phyloP scores from a whole-genome alignment of 1,140 invertebrate genomes.

The Potamilus streckersoni region DNA sequence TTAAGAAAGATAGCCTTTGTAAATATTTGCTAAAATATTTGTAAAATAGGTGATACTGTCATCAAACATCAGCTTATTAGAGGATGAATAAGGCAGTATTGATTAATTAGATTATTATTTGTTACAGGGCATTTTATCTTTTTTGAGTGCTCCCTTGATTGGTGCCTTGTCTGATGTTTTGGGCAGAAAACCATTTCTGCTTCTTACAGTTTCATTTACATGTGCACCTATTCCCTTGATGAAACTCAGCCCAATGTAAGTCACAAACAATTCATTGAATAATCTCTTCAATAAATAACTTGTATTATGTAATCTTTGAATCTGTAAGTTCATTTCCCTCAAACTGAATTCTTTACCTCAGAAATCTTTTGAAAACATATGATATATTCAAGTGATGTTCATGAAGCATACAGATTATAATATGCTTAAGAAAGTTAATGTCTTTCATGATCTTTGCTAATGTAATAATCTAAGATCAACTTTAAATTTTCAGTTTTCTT shows the following conservation, averaged over 20 bases:
- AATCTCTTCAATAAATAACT: too few species aligned
- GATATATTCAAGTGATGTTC: too few species aligned
- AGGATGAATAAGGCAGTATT: neutral
- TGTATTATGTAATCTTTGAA: too few species aligned
- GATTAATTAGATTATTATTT: conserved; percentile 3
- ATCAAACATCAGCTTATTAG: neutral
- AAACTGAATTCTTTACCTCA: too few species aligned
- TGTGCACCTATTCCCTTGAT: conserved; percentile 99
- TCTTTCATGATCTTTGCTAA: too few species aligned
- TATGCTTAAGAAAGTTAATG: too few species aligned
- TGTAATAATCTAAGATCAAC: too few species aligned
- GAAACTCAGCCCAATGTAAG: conserved; percentile 96
- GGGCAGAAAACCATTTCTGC: conserved; percentile 97
- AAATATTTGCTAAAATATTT: neutral
- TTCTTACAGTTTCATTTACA: conserved; percentile 99
- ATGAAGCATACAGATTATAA: too few species aligned
- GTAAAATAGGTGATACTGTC: neutral
- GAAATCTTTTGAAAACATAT: too few species aligned
- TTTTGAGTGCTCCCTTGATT: conserved; percentile 95
- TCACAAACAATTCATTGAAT: conserved; percentile 15
- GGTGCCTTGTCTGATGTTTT: conserved; percentile 98
- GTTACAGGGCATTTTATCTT: conserved; percentile 91
- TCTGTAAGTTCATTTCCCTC: too few species aligned
- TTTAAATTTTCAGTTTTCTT: too few species aligned
- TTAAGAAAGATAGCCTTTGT: too few species aligned